A percentile compares a stretch with the other conserved stretches of the same genome.
Conservation (phyloP, 1,140 invertebrate genomes). For the Drosophila prosaltans region DNA sequence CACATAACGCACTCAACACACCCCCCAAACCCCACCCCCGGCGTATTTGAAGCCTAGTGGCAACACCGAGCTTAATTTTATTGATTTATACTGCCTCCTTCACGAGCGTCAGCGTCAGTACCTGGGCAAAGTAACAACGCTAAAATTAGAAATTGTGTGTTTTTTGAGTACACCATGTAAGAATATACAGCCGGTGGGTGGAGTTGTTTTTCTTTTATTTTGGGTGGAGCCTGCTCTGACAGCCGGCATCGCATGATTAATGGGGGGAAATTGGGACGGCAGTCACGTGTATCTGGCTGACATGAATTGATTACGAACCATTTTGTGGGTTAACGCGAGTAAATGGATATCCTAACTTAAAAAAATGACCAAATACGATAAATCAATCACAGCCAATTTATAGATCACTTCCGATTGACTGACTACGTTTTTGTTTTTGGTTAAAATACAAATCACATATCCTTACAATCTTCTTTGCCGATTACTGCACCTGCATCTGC, state of each 20-base stretch:
- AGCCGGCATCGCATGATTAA: constrained; percentile 52
- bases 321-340: constrained; percentile 27
- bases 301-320: constrained; percentile 48
- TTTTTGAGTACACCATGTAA: constrained; percentile 27
- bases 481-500: constrained; percentile 16
- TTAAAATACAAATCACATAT: background rate
- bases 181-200: constrained; percentile 28
- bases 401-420: background rate
- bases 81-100: constrained; percentile 57
- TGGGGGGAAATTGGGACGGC: constrained; percentile 38
- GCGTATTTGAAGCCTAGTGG: constrained; percentile 50
- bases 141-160: constrained; percentile 64
- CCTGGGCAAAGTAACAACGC: constrained; percentile 36
- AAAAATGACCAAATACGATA: background rate
- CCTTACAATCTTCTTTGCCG: background rate
- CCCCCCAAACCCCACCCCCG: constrained; percentile 10
- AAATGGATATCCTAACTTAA: background rate
- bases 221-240: constrained; percentile 15
- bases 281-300: constrained; percentile 55
- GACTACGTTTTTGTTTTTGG: background rate
- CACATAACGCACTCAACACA: constrained; percentile 33
- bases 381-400: background rate
- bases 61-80: constrained; percentile 71
- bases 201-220: constrained; percentile 3
- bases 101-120: constrained; percentile 25